Evolutionary conservation across 92 coral and sea anemone genomes (phyloP).

Genomic region (Bergia sp.): DNA sequence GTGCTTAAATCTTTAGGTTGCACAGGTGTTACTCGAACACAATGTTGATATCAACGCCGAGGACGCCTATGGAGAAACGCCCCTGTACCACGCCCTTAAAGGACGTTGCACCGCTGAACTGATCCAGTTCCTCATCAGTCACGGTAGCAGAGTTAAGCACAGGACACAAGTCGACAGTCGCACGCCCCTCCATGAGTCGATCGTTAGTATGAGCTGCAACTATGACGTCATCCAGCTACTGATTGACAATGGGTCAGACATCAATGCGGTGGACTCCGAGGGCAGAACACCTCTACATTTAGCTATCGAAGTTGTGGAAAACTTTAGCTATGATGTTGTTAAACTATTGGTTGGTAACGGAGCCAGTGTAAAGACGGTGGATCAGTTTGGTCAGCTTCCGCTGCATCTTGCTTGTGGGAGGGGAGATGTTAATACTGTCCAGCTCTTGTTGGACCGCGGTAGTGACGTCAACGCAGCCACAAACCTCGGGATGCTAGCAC

Average conservation of each 20-base stretch:
- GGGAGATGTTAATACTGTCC: slow-evolving; percentile 33
- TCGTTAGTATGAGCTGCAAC: slow-evolving; percentile 20
- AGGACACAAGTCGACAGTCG: neutral
- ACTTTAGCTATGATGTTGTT: slow-evolving; percentile 35
- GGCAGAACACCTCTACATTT: slow-evolving; percentile 53
- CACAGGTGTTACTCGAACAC: slow-evolving; percentile 12
- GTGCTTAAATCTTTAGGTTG: slow-evolving; percentile 10
- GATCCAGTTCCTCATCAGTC: slow-evolving; percentile 35
- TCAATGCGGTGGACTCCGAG: slow-evolving; percentile 31
- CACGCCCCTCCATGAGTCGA: slow-evolving; percentile 34
- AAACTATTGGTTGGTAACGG: slow-evolving; percentile 42
- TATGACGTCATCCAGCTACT: slow-evolving; percentile 18
- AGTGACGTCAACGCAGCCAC: slow-evolving; percentile 30
- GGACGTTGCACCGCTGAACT: slow-evolving; percentile 38
- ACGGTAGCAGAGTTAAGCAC: slow-evolving; percentile 17
- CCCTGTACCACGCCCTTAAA: slow-evolving; percentile 46
- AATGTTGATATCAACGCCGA: slow-evolving; percentile 24
- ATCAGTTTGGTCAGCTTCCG: slow-evolving; percentile 43
- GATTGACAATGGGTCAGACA: slow-evolving; percentile 22
- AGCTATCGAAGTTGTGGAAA: slow-evolving; percentile 48
- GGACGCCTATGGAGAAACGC: slow-evolving; percentile 10
- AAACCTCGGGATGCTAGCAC: slow-evolving; percentile 29
- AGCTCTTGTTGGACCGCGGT: slow-evolving; percentile 31
- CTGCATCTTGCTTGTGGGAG: slow-evolving; percentile 36
- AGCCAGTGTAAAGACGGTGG: slow-evolving; percentile 34